Percentiles rank a stretch among this genome's conserved stretches.
Evolutionary conservation across 2,888 invertebrate species (phyloP).

Genomic region (Nowickia ferox): DNA sequence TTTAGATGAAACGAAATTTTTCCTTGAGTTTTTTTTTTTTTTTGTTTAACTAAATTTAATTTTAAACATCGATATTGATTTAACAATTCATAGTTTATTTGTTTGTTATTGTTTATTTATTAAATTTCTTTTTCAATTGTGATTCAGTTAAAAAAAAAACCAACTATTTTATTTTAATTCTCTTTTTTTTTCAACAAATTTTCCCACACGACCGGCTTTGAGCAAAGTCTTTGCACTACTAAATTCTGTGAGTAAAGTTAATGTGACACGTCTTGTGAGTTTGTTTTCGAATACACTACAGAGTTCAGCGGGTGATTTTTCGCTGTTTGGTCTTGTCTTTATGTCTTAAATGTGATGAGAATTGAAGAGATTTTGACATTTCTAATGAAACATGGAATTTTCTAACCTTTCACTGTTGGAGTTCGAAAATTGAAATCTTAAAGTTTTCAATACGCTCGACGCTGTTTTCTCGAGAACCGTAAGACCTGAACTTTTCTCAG

Average conservation of each 20-base stretch:
- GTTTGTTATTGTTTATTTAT: conserved; percentile 30
- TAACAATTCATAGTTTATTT: conserved; percentile 27
- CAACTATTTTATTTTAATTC: conserved; percentile 11
- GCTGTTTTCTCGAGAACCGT: no score
- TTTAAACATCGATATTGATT: conserved; percentile 31
- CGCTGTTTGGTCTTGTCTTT: neutral
- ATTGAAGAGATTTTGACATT: neutral
- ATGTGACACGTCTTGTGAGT: conserved; percentile 52
- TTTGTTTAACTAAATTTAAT: conserved; percentile 16
- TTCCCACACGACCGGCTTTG: conserved; percentile 66
- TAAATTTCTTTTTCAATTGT: neutral
- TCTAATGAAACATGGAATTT: neutral
- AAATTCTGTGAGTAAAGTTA: conserved; percentile 46
- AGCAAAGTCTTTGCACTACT: conserved; percentile 61
- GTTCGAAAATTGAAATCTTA: neutral
- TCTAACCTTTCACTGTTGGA: neutral
- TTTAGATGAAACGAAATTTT: conserved; percentile 7
- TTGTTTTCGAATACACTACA: conserved; percentile 20
- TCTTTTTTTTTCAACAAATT: conserved; percentile 5
- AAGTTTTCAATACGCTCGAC: no score
- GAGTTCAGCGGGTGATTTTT: neutral
- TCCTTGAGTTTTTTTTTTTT: conserved; percentile 20
- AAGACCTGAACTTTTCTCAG: no score
- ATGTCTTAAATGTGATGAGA: neutral
- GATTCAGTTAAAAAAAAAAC: conserved; percentile 31